A percentile compares a stretch with the other conserved stretches of the same genome.
Conservation (phyloP, 2,113 vertebrate genomes). For the Ursus arctos region DNA sequence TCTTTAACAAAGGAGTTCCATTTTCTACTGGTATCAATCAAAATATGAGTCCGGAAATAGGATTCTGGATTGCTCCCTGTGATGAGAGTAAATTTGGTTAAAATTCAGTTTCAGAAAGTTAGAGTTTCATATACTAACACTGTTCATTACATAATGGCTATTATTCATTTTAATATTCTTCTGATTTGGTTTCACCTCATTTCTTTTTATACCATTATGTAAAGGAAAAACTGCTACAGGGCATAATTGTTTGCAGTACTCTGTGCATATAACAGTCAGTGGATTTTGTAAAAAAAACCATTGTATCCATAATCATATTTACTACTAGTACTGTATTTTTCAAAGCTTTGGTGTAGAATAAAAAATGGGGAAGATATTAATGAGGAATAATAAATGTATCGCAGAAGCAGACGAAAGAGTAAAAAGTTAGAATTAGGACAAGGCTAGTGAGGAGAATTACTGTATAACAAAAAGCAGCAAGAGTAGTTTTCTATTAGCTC, state of each 20-base stretch:
- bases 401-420: background rate
- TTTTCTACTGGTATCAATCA: background rate
- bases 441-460: background rate
- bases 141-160: background rate
- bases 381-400: background rate
- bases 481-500: background rate
- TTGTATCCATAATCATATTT: background rate
- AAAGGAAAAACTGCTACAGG: background rate
- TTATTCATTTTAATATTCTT: background rate
- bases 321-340: background rate
- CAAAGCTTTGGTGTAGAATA: background rate
- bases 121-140: background rate
- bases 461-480: background rate
- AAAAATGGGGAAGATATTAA: background rate
- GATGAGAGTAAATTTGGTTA: slow-evolving; percentile 16
- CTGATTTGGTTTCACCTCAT: background rate
- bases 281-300: background rate
- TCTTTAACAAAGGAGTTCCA: background rate
- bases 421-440: background rate
- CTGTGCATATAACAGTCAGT: background rate
- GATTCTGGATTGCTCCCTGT: background rate
- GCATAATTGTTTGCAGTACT: background rate
- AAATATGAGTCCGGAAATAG: background rate
- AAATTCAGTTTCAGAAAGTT: background rate
- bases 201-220: background rate